A percentile compares a stretch with the other conserved stretches of the same genome.
These are phyloP conservation scores for Enteromius fasciolatus DNA, from an alignment of 2,797 vertebrate genomes.

Conservation along the genomic window DNA sequence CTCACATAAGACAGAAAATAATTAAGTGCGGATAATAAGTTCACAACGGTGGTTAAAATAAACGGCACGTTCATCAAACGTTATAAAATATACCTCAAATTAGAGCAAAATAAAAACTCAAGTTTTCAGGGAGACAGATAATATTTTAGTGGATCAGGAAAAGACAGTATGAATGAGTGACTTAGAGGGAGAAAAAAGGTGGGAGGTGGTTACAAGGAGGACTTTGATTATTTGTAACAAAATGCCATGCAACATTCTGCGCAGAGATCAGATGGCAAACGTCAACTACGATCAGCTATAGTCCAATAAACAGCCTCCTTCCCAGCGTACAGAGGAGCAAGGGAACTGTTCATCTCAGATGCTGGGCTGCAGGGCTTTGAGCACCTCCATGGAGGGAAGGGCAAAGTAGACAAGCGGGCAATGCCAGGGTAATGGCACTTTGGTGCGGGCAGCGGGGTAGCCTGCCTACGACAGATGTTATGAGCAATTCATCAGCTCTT, in stretches of 20 bases:
- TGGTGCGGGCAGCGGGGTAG: slow-evolving; percentile 69
- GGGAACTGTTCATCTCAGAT: slow-evolving; percentile 57
- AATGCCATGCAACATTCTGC: slow-evolving; percentile 68
- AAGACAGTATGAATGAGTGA: slow-evolving; percentile 51
- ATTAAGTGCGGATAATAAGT: slow-evolving; percentile 49
- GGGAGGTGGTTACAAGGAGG: slow-evolving; percentile 62
- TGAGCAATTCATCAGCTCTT: slow-evolving; percentile 88
- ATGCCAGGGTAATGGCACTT: slow-evolving; percentile 77
- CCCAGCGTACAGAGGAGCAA: slow-evolving; percentile 55
- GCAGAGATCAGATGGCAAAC: slow-evolving; percentile 68
- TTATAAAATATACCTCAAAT: slow-evolving; percentile 21
- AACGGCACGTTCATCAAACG: slow-evolving; percentile 36
- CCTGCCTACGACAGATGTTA: slow-evolving; percentile 79
- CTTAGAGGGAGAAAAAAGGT: slow-evolving; percentile 58
- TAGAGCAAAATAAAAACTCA: slow-evolving; percentile 23
- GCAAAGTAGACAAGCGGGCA: slow-evolving; percentile 65
- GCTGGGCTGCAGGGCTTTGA: slow-evolving; percentile 69
- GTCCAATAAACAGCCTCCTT: slow-evolving; percentile 76
- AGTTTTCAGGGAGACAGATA: slow-evolving; percentile 37
- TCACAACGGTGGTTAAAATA: slow-evolving; percentile 32
- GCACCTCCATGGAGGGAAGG: slow-evolving; percentile 66
- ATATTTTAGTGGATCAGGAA: slow-evolving; percentile 48
- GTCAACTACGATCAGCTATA: slow-evolving; percentile 72
- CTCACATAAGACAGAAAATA: slow-evolving; percentile 58
- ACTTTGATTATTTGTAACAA: slow-evolving; percentile 74